phyloP scores from a whole-genome alignment of 1,140 invertebrate species.

The Drosophila tani region DNA sequence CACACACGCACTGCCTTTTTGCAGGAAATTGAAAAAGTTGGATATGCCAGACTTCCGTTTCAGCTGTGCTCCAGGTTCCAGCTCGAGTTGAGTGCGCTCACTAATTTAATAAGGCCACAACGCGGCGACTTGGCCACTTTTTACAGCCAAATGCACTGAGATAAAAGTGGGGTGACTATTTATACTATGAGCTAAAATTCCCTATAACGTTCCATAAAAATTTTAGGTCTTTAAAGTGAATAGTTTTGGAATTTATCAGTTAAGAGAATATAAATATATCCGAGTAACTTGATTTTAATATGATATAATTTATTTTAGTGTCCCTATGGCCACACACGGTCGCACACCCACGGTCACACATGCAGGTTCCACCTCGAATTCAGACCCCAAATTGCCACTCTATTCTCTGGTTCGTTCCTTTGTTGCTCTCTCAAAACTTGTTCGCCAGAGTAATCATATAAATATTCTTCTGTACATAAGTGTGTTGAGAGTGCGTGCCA shows the following conservation, averaged over 20 bases:
- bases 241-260: too few relatives aligned
- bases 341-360: constrained; percentile 25
- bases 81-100: constrained; percentile 64
- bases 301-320: background rate
- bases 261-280: background rate
- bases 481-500: constrained; percentile 53
- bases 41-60: constrained; percentile 74
- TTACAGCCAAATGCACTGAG: constrained; percentile 21
- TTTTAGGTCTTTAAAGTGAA: background rate
- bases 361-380: constrained; percentile 7
- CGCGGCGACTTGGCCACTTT: constrained; percentile 67
- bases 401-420: constrained; percentile 40
- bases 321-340: constrained; percentile 21
- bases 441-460: constrained; percentile 73
- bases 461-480: constrained; percentile 68
- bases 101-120: constrained; percentile 80
- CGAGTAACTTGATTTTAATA: background rate
- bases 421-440: constrained; percentile 61
- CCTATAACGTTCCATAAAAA: fast-evolving
- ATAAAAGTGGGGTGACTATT: background rate
- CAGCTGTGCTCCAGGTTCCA: constrained; percentile 48
- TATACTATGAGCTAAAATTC: too few relatives aligned
- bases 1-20: constrained; percentile 4
- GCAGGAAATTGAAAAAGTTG: constrained; percentile 82
- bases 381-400: constrained; percentile 30